Percentiles rank a stretch among this genome's conserved stretches.
Evolutionary conservation across 1,140 invertebrate species (phyloP).

Genomic region (Drosophila ananassae): DNA sequence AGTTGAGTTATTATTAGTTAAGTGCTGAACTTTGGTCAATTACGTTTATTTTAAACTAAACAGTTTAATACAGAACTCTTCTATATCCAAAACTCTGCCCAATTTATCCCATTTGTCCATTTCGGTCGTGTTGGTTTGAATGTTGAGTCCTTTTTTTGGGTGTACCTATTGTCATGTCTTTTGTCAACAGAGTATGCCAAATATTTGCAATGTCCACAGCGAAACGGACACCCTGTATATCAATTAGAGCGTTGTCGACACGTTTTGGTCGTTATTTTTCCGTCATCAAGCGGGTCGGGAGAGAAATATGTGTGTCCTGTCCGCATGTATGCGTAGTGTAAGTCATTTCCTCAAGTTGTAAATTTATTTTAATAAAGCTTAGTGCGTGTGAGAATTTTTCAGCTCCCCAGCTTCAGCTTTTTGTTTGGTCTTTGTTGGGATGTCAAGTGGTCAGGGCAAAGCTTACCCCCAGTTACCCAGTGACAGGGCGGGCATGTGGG

Average conservation of each 20-base stretch:
- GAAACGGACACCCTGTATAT: slow-evolving; percentile 50
- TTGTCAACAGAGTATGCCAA: slow-evolving; percentile 55
- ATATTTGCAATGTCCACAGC: slow-evolving; percentile 31
- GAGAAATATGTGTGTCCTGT: slow-evolving; percentile 39
- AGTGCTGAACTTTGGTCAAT: no score
- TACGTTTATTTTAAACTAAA: background rate
- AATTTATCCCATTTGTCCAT: background rate
- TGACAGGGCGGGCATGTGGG: slow-evolving; percentile 34
- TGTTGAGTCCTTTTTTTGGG: background rate
- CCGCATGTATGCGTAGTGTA: slow-evolving; percentile 46
- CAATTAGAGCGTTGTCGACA: slow-evolving; percentile 63
- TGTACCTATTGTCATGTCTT: background rate
- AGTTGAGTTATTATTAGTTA: slow-evolving; percentile 9
- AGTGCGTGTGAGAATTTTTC: slow-evolving; percentile 50
- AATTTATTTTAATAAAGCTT: slow-evolving; percentile 63
- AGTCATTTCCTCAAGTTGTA: slow-evolving; percentile 62
- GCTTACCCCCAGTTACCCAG: slow-evolving; percentile 16
- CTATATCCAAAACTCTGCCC: background rate
- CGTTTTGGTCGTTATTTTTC: slow-evolving; percentile 62
- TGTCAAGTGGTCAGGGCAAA: slow-evolving; percentile 30
- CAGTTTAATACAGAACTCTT: background rate
- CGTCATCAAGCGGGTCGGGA: slow-evolving; percentile 11
- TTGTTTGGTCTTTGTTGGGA: background rate
- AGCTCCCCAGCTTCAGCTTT: background rate
- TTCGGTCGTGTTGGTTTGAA: background rate